Percentiles rank a stretch among this genome's conserved stretches.
phyloP scores from a whole-genome alignment of 2,888 invertebrate species.

The Drosophila glabriapex region DNA sequence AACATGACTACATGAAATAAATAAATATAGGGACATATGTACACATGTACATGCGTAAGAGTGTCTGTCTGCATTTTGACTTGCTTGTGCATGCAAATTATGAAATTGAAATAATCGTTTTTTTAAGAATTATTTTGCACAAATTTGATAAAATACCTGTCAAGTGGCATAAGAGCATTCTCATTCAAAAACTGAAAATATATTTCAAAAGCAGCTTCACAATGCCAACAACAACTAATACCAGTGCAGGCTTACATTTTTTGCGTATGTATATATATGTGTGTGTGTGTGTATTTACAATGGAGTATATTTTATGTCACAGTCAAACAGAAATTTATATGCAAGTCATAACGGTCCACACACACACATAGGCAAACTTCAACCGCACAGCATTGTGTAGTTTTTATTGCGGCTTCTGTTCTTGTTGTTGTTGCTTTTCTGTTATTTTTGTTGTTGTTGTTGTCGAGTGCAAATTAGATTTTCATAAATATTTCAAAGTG shows the following conservation, averaged over 20 bases:
- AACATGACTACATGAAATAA: constrained; percentile 5
- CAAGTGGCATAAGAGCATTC: constrained; percentile 71
- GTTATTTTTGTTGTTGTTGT: constrained; percentile 24
- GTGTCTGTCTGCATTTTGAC: not conserved
- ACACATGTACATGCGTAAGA: not conserved
- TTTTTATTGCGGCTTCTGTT: constrained; percentile 17
- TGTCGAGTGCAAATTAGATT: constrained; percentile 71
- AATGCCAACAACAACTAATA: constrained; percentile 41
- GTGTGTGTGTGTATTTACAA: constrained; percentile 27
- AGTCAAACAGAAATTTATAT: constrained; percentile 77
- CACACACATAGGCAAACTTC: constrained; percentile 5
- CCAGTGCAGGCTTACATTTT: constrained; percentile 1
- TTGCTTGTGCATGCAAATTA: constrained; percentile 22
- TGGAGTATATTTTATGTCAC: constrained; percentile 54
- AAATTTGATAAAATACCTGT: constrained; percentile 74
- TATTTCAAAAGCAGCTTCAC: constrained; percentile 54
- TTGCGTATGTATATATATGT: not conserved
- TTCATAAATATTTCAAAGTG: constrained; percentile 76
- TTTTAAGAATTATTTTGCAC: constrained; percentile 60
- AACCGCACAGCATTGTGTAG: constrained; percentile 38
- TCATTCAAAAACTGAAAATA: constrained; percentile 54
- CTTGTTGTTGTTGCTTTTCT: not conserved
- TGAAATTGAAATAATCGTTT: constrained; percentile 70
- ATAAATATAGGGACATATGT: not conserved
- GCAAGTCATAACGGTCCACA: constrained; percentile 70